Base-by-base conservation (phyloP, 2,113 vertebrate species). In the Rhinoptilus africanus region DNA sequence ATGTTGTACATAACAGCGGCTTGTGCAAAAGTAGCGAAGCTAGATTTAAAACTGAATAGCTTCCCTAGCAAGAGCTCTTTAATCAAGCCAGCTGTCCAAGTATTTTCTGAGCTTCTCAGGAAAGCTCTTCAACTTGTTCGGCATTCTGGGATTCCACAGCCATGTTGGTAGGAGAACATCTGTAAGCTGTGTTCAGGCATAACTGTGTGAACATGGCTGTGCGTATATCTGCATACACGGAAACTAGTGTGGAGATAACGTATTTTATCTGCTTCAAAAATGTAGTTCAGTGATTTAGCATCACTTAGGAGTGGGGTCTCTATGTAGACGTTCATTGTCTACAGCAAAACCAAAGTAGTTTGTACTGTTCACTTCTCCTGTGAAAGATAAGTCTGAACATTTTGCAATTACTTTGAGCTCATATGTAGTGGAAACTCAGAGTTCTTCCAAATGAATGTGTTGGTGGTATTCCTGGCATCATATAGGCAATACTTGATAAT, bases 271-370 rank as follows among this genome's bases (percentile, higher is more conserved):
- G 3, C 35, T 59, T 64, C 20, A 0, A 69, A 89, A 77, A 53
- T 6, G 9, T 24, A 43, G 26, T 6, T 84, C 37, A 9, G 4
- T 30, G 47, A 10, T 43, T 48, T 56, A 75, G 30, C 28, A 66
- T 18, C 35, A 7, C 35, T 85, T 68, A n/a, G 12, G 45, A 91
- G 59, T 45, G 47, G 18, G 32, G 45, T 59, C 26, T 59, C 43
- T 41, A 16, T 24, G 11, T 11, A 18, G 0, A 1, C 27, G 60
- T 3, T 56, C 7, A 8, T 47, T 45, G 15, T 54, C 63, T 76
- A 24, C 41, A 74, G 54, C 20, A 77, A 76, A 90, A 66, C 15
- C 8, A 6, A 26, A 86, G 15, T 24, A 28, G 10, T 32, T 86
- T 66, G 3, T 21, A 3, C 37, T 21, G 3, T 30, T 74, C 5